Evolutionary conservation across 2,888 invertebrate species (phyloP).

Genomic region (Orthonychiurus folsomi): DNA sequence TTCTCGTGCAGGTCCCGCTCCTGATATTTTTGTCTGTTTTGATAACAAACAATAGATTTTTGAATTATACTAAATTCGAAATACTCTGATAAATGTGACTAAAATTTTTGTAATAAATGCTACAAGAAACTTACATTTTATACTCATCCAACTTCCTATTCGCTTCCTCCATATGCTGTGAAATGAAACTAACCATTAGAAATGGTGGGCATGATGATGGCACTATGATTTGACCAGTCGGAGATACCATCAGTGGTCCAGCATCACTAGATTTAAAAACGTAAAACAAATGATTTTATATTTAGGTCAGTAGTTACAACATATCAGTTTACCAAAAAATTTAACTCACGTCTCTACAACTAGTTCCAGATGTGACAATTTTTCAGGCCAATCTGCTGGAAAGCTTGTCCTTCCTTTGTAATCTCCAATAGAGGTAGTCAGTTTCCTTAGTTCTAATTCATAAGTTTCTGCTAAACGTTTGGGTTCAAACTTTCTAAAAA

Average conservation of each 20-base stretch:
- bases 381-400: slow-evolving; percentile 63
- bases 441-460: slow-evolving; percentile 68
- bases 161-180: slow-evolving; percentile 66
- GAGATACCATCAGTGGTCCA: slow-evolving; percentile 85
- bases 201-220: slow-evolving; percentile 84
- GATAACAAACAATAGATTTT: background rate
- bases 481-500: slow-evolving; percentile 71
- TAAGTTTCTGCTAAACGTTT: slow-evolving; percentile 79
- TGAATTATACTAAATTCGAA: background rate
- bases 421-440: slow-evolving; percentile 77
- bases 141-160: slow-evolving; percentile 61
- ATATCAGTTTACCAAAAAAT: too few species aligned
- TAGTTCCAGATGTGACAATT: slow-evolving; percentile 65
- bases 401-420: slow-evolving; percentile 57
- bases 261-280: slow-evolving; percentile 60
- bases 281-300: background rate
- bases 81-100: too few species aligned
- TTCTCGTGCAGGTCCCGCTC: slow-evolving; percentile 63
- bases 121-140: slow-evolving; percentile 59
- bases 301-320: too few species aligned
- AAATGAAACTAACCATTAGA: slow-evolving; percentile 73
- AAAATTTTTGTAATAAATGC: too few species aligned
- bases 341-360: slow-evolving; percentile 81
- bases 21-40: slow-evolving; percentile 64
- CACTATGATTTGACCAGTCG: slow-evolving; percentile 85